phyloP scores from a whole-genome alignment of 2,888 invertebrate species.

The Archaeoteleia sp. region DNA sequence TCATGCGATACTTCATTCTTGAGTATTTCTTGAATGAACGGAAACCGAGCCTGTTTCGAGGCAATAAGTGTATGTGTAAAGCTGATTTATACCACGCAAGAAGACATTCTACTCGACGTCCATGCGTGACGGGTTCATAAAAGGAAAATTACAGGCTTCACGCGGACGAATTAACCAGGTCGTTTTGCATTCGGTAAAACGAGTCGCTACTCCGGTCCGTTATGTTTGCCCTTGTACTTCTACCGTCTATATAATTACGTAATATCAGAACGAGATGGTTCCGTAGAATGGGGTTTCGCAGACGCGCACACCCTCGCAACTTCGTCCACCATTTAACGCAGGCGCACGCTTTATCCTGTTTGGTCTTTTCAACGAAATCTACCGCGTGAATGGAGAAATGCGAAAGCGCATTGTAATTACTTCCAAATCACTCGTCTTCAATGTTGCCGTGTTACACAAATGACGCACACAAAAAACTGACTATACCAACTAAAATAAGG shows the following conservation, averaged over 20 bases:
- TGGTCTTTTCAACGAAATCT: conserved; percentile 42
- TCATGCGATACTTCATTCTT: conserved; percentile 11
- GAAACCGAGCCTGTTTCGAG: conserved; percentile 48
- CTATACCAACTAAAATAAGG: too few relatives aligned
- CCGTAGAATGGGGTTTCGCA: conserved; percentile 24
- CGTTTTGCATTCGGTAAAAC: conserved; percentile 53
- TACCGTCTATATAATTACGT: conserved; percentile 68
- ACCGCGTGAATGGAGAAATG: conserved; percentile 35
- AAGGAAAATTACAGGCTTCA: conserved; percentile 61
- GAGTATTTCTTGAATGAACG: conserved; percentile 42
- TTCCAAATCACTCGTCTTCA: conserved; percentile 49
- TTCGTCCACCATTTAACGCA: conserved; percentile 37
- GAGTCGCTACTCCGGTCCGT: conserved; percentile 47
- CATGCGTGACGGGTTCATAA: conserved; percentile 60
- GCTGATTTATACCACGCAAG: conserved; percentile 51
- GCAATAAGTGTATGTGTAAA: conserved; percentile 36
- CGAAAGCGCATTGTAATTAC: conserved; percentile 49
- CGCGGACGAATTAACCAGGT: conserved; percentile 52
- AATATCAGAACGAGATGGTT: conserved; percentile 60
- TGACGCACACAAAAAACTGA: conserved; percentile 7
- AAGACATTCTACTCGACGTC: conserved; percentile 55
- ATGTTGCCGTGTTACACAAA: conserved; percentile 18
- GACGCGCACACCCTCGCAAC: conserved; percentile 36
- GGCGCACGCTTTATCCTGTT: conserved; percentile 46
- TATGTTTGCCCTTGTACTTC: conserved; percentile 63